phyloP scores from a whole-genome alignment of 2,113 vertebrate species.

The Osmerus mordax region DNA sequence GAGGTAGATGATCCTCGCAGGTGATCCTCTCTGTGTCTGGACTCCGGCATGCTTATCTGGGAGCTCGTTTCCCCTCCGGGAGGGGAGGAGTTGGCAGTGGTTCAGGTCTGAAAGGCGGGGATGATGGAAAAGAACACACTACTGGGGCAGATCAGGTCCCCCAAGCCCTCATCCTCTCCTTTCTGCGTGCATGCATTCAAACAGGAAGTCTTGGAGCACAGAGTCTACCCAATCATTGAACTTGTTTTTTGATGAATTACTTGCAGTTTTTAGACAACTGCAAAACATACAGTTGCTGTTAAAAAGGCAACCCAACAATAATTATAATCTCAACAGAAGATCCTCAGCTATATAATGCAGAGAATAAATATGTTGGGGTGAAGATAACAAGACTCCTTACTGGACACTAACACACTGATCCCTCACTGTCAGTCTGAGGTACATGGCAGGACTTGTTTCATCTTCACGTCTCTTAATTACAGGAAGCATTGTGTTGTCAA shows the following conservation, averaged over 20 bases:
- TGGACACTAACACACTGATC: too few species aligned
- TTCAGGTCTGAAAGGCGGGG: conserved; percentile 5
- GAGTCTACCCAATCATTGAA: neutral
- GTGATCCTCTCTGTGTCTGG: conserved; percentile 15
- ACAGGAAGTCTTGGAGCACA: neutral
- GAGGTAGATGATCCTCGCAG: conserved; percentile 13
- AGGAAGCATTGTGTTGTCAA: neutral
- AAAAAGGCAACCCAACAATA: too few species aligned
- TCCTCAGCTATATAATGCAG: too few species aligned
- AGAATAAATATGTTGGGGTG: too few species aligned
- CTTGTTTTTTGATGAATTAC: too few species aligned
- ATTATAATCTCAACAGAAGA: too few species aligned
- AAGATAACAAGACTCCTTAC: too few species aligned
- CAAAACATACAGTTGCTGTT: too few species aligned
- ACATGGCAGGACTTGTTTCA: too few species aligned
- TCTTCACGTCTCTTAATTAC: too few species aligned
- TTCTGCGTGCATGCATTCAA: neutral
- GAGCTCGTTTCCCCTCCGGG: conserved; percentile 22
- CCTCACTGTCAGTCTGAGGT: too few species aligned
- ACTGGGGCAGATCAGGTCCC: neutral
- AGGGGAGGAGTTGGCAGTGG: conserved; percentile 25
- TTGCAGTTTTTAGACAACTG: too few species aligned
- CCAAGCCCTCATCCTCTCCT: neutral
- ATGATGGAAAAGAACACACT: neutral
- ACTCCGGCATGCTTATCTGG: conserved; percentile 28